Conservation (phyloP, 2,113 vertebrate species). For the Anoplopoma fimbria region DNA sequence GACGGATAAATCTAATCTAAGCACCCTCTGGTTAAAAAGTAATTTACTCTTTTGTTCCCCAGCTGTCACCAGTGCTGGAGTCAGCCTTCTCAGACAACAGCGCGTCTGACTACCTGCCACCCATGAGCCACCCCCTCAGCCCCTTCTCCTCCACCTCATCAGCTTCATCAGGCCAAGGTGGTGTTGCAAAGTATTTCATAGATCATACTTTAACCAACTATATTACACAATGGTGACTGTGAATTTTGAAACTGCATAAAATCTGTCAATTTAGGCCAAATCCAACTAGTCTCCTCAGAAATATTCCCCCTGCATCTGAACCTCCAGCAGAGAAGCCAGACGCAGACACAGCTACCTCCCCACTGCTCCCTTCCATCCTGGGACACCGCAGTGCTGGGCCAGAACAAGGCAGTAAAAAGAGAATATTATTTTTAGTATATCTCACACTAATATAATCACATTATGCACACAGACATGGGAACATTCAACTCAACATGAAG, state of each 20-base stretch:
- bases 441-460: background rate
- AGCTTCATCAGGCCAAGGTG: slow-evolving; percentile 65
- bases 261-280: background rate
- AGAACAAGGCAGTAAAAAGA: slow-evolving; percentile 35
- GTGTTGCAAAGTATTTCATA: background rate
- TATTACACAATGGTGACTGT: background rate
- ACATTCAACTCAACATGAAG: background rate
- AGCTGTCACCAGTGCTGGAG: slow-evolving; percentile 84
- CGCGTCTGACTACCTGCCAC: slow-evolving; percentile 70
- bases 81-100: slow-evolving; percentile 77
- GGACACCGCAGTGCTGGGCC: slow-evolving; percentile 29
- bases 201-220: background rate
- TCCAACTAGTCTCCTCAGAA: slow-evolving; percentile 36
- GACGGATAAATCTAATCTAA: no score
- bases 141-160: slow-evolving; percentile 68
- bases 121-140: slow-evolving; percentile 48
- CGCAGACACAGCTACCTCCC: background rate
- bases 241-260: background rate
- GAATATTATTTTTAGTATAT: background rate
- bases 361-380: slow-evolving; percentile 37
- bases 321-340: slow-evolving; percentile 45
- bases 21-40: background rate
- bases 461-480: background rate
- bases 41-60: background rate
- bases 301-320: slow-evolving; percentile 54